phyloP scores from a whole-genome alignment of 1,140 invertebrate genomes.

The Phenacoccus solenopsis region DNA sequence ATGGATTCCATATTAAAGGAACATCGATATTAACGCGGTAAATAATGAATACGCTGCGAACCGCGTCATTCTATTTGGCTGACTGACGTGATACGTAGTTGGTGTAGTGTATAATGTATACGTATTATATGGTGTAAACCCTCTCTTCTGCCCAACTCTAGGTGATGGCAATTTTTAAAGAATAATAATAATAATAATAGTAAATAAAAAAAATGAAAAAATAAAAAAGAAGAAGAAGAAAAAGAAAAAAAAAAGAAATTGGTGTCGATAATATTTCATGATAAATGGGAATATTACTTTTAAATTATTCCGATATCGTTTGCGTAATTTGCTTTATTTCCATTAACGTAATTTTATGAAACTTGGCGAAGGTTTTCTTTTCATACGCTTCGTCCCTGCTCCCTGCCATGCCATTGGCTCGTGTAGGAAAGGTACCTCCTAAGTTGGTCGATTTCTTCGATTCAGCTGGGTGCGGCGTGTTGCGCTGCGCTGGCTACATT shows the following conservation, averaged over 20 bases:
- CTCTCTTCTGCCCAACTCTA: too few relatives aligned
- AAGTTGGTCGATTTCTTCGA: too few relatives aligned
- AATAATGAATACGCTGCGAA: neutral
- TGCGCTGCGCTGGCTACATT: too few relatives aligned
- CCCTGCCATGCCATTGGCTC: too few relatives aligned
- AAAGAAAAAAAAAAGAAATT: neutral
- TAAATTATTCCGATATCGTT: slow-evolving; percentile 3
- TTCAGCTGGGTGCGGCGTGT: too few relatives aligned
- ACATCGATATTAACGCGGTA: neutral
- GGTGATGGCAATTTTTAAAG: neutral
- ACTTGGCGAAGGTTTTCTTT: neutral
- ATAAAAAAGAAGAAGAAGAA: too few relatives aligned
- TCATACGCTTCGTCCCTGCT: too few relatives aligned
- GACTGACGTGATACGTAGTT: neutral
- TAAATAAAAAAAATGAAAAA: too few relatives aligned
- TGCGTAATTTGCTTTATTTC: neutral
- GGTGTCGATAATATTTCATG: slow-evolving; percentile 1
- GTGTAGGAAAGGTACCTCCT: too few relatives aligned
- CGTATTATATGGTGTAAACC: too few relatives aligned
- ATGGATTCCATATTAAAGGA: neutral
- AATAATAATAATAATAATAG: too few relatives aligned
- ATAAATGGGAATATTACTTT: slow-evolving; percentile 3
- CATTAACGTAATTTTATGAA: neutral
- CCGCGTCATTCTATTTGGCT: neutral
- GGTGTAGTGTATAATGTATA: neutral